A percentile compares a stretch with the other conserved stretches of the same genome.
Conservation (phyloP, 2,888 invertebrate species). For the Lochmaea crataegi region DNA sequence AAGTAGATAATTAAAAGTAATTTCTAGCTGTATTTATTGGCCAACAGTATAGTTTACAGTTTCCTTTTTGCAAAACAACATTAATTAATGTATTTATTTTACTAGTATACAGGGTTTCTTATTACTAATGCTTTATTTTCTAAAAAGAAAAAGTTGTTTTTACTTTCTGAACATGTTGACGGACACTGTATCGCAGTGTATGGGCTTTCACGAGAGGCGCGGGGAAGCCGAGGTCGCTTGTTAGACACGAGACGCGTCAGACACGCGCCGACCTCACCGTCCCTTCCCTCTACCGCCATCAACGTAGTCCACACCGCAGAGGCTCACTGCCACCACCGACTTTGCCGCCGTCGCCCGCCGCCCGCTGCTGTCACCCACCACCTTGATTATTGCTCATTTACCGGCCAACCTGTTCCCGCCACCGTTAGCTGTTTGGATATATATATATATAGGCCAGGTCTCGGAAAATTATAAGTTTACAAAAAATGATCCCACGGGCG, state of each 20-base stretch:
- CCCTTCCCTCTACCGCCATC: slow-evolving; percentile 28
- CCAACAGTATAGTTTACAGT: too few relatives aligned
- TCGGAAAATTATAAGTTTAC: not conserved
- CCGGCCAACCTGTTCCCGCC: slow-evolving; percentile 59
- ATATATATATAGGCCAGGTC: slow-evolving; percentile 8
- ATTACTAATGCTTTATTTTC: too few relatives aligned
- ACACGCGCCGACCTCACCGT: slow-evolving; percentile 64
- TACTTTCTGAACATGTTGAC: slow-evolving; percentile 52
- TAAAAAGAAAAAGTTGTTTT: not conserved
- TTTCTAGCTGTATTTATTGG: too few relatives aligned
- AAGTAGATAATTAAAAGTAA: too few relatives aligned
- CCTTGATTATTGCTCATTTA: slow-evolving; percentile 63
- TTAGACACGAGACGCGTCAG: slow-evolving; percentile 66
- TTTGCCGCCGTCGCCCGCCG: slow-evolving; percentile 50
- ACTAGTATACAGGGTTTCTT: too few relatives aligned
- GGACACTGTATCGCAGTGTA: slow-evolving; percentile 55
- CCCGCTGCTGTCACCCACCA: slow-evolving; percentile 52
- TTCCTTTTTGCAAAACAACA: too few relatives aligned
- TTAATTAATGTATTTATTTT: too few relatives aligned
- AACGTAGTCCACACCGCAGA: slow-evolving; percentile 56
- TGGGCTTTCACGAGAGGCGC: slow-evolving; percentile 47
- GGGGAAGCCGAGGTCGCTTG: slow-evolving; percentile 59
- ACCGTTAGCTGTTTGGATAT: slow-evolving; percentile 28
- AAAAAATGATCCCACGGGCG: not conserved
- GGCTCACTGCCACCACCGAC: slow-evolving; percentile 43